Evolutionary conservation across 1,140 invertebrate genomes (phyloP).

Genomic region (Drosophila obscura): DNA sequence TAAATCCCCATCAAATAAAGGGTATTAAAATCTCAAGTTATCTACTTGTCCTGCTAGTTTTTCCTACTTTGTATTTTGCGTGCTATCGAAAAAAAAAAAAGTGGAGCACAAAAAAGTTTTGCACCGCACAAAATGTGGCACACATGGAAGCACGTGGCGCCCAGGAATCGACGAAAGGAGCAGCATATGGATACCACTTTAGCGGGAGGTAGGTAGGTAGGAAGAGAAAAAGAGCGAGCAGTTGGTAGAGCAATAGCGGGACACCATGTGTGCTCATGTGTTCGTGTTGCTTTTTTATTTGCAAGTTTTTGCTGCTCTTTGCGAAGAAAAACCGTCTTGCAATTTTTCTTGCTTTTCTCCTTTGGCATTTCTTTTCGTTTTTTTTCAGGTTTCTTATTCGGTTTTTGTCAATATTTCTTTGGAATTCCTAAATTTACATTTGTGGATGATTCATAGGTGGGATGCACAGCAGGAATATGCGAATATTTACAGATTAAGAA

Average conservation of each 20-base stretch:
- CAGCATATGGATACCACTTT: slow-evolving; percentile 35
- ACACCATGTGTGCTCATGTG: slow-evolving; percentile 13
- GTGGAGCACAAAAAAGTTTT: slow-evolving; percentile 14
- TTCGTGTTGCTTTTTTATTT: slow-evolving; percentile 1
- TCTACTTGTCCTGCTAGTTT: background rate
- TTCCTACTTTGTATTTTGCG: slow-evolving; percentile 2
- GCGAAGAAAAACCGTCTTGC: slow-evolving; percentile 5
- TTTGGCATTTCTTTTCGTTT: slow-evolving; percentile 22
- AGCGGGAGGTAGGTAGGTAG: background rate
- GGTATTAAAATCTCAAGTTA: background rate
- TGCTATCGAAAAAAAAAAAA: slow-evolving; percentile 29
- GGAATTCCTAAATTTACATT: slow-evolving; percentile 56
- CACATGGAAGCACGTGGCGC: slow-evolving; percentile 47
- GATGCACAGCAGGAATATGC: too few species aligned
- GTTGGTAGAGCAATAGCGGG: too few species aligned
- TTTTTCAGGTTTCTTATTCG: slow-evolving; percentile 13
- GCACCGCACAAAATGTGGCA: slow-evolving; percentile 34
- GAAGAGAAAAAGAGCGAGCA: background rate
- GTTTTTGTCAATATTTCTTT: slow-evolving; percentile 47
- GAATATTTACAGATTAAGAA: too few species aligned
- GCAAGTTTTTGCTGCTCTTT: slow-evolving; percentile 13
- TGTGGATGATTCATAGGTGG: background rate
- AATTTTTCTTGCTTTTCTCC: slow-evolving; percentile 11
- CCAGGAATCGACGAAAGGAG: slow-evolving; percentile 27
- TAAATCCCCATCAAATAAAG: background rate